Conservation (phyloP, 1,140 invertebrate genomes). For the Drosophila nigrodunni region DNA sequence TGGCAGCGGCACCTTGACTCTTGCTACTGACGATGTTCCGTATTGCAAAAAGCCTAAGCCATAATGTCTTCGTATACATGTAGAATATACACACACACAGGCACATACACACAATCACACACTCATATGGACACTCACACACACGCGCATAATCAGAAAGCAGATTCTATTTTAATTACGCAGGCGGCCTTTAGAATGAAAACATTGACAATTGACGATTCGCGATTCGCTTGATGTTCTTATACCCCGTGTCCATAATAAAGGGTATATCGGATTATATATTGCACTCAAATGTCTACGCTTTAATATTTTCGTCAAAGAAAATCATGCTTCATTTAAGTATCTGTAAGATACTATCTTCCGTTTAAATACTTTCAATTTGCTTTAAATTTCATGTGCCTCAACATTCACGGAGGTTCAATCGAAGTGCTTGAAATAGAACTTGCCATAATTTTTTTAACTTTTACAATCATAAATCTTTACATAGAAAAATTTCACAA, state of each 20-base stretch:
- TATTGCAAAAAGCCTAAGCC: slow-evolving; percentile 54
- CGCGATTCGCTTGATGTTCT: slow-evolving; percentile 44
- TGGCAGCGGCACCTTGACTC: slow-evolving; percentile 59
- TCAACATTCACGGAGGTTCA: too few relatives aligned
- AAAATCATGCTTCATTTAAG: too few relatives aligned
- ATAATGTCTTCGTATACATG: slow-evolving; percentile 10
- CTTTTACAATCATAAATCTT: too few relatives aligned
- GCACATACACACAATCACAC: not conserved
- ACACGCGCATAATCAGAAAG: slow-evolving; percentile 4
- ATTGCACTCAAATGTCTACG: too few relatives aligned
- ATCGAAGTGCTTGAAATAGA: too few relatives aligned
- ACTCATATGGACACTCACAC: slow-evolving; percentile 13
- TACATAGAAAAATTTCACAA: too few relatives aligned
- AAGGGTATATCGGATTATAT: not conserved
- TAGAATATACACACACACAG: not conserved
- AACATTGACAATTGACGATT: slow-evolving; percentile 69
- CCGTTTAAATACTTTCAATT: too few relatives aligned
- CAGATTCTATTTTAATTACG: slow-evolving; percentile 74
- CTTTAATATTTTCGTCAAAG: too few relatives aligned
- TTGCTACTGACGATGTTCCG: slow-evolving; percentile 59
- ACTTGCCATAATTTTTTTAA: too few relatives aligned
- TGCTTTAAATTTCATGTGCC: too few relatives aligned
- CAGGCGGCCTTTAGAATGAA: slow-evolving; percentile 68
- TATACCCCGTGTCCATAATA: not conserved
- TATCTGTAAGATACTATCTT: too few relatives aligned